Base-by-base conservation (phyloP, 2,113 vertebrate species). In the Nanorana parkeri region DNA sequence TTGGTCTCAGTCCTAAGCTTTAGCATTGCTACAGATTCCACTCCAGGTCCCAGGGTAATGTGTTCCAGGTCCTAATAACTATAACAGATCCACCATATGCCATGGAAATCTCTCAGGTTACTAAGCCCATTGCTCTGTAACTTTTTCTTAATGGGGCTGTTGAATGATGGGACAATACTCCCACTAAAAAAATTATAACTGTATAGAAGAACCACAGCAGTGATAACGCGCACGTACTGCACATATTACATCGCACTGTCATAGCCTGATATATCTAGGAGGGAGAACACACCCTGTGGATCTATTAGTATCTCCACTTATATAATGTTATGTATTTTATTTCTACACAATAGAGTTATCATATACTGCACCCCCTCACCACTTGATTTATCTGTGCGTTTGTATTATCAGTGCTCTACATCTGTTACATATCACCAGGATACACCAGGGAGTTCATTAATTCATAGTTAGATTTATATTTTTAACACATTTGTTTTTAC, bases 101-200 rank as follows among this genome's bases (percentile, higher is more conserved):
- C 78, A 80, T 26, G n/a, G 26, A 61, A 60, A 80, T 51, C 36
- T 51, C 16, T 80, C 68, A 71, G 63, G 10, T 32, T 52, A n/a
- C 32, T 77, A 63, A 77, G 60, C 60, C 17, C 41, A 77, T 64
- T 80, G 21, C 68, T 61, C 71, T 24, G 29, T 69, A 63, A 80
- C 67, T 23, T 47, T 61, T 17, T n/a, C 78, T 51, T 80, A 80
- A 80, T 80, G 32, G 24, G n/a, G 24, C 32, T 64, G 56, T 61
- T 80, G 78, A 80, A 20, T 80, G 78, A 80, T 80, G 32, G 41
- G 19, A 61, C 26, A 72, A 71, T 63, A n/a, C 54, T 80, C 78
- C 36, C 32, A 80, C 24, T 7, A 71, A 47, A 63, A 47, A 61
- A 19, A 21, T 15, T 41, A 8, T 68, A 63, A 55, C 54, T 60